Base-by-base conservation (phyloP, 2,888 invertebrate species). In the Synergus laeviventris region DNA sequence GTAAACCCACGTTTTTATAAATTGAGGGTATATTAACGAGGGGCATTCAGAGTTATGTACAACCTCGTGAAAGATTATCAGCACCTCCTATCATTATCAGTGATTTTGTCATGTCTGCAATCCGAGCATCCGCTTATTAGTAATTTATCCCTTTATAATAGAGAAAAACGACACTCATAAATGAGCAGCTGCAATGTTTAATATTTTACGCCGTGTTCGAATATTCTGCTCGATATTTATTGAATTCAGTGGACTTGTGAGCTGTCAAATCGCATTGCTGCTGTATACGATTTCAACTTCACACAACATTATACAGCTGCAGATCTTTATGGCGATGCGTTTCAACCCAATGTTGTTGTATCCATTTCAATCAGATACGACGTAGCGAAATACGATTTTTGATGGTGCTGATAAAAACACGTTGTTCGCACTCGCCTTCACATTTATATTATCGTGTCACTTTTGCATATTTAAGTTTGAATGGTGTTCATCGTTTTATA, bases 361-460 rank as follows among this genome's bases (percentile, higher is more conserved):
- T 36, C 70, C 70, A 70, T 70, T 70, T 70, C 70, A 70, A 70
- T 70, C 70, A 54, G 49, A 70, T 70, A 70, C 7, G 45, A n/a
- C 31, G n/a, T 24, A 31, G 49, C n/a, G 49, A 70, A 70, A 70
- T 70, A 70, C 49, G 70, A 70, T 70, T 70, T 54, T 49, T 36
- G 49, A 36, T 49, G n/a, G 11, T 49, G 31, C 8, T 12, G 70
- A 70, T 70, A 70, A 70, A 49, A 70, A 49, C 7, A n/a, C 9
- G 7, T 12, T 21, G 59, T 21, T 56, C 4, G 21, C 18, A 62
- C 38, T 9, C 62, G n/a, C 18, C 18, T 36, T 18, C 5, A 24
- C 12, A 56, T 56, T 56, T 56, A 56, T 4, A 56, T 21, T 56
- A 21, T 56, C 62, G 11, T 16, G 42, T 14, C 21, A 49, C 45